Evolutionary conservation across 2,888 invertebrate genomes (phyloP).

Genomic region (Hirtodrosophila duncani): DNA sequence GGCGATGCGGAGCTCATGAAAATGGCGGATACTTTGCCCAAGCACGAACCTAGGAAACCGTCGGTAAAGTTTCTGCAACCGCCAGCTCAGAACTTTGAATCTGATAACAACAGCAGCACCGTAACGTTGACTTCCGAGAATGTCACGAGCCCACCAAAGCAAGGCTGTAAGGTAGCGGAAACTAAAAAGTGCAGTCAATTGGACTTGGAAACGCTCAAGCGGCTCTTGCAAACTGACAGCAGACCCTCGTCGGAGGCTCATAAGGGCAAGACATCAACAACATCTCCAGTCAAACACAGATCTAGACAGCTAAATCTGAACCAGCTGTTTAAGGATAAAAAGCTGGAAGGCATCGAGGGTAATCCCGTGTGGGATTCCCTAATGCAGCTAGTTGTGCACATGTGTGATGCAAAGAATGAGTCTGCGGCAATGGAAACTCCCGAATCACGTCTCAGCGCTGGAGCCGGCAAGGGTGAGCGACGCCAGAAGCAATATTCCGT

Average conservation of each 20-base stretch:
- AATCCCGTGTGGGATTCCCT: slow-evolving; percentile 31
- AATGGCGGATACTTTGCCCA: too few relatives aligned
- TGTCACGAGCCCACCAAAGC: not conserved
- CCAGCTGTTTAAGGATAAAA: slow-evolving; percentile 20
- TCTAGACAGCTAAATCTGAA: slow-evolving; percentile 33
- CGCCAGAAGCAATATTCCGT: slow-evolving; percentile 32
- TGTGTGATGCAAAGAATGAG: slow-evolving; percentile 18
- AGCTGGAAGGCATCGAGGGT: slow-evolving; percentile 3
- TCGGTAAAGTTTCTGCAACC: not conserved
- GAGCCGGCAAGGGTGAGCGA: not conserved
- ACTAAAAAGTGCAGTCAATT: not conserved
- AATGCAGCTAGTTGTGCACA: slow-evolving; percentile 32
- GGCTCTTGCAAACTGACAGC: not conserved
- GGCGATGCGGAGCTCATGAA: too few relatives aligned
- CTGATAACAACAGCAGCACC: slow-evolving; percentile 10
- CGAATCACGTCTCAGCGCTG: slow-evolving; percentile 17
- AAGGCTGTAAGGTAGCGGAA: slow-evolving; percentile 8
- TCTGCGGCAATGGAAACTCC: not conserved
- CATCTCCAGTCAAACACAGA: not conserved
- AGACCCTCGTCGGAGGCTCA: not conserved
- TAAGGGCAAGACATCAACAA: not conserved
- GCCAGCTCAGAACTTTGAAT: not conserved
- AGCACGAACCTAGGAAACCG: too few relatives aligned
- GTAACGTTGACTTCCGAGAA: slow-evolving; percentile 16
- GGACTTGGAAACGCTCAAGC: not conserved